Percentiles rank a stretch among this genome's conserved stretches.
phyloP scores from a whole-genome alignment of 2,797 vertebrate genomes.

The Bufotes viridis region DNA sequence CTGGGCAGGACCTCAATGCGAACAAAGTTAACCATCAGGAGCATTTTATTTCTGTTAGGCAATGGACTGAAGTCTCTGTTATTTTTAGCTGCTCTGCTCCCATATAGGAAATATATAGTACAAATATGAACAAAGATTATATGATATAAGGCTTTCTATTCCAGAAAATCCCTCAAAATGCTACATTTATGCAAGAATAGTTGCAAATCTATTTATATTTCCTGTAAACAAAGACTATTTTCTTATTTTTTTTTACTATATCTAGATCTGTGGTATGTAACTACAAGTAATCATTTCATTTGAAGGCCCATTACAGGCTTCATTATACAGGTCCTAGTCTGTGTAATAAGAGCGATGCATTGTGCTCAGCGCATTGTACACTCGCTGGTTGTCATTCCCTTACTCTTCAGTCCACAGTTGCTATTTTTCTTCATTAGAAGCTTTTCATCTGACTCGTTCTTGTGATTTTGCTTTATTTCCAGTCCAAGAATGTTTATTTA shows the following conservation, averaged over 20 bases:
- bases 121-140: too few species aligned
- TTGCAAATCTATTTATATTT: neutral
- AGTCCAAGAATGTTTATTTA: neutral
- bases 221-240: neutral
- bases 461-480: neutral
- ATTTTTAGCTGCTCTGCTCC: too few species aligned
- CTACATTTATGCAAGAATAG: neutral
- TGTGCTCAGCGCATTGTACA: neutral
- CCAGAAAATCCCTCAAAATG: neutral
- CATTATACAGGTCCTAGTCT: neutral
- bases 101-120: too few species aligned
- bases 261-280: neutral
- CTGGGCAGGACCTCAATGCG: too few species aligned
- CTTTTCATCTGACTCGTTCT: neutral
- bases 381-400: neutral
- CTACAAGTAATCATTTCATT: neutral
- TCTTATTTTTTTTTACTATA: neutral
- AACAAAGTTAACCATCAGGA: too few species aligned
- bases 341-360: neutral
- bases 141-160: too few species aligned
- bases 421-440: constrained; percentile 1
- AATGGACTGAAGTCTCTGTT: too few species aligned
- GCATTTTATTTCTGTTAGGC: too few species aligned
- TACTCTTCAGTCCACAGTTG: neutral
- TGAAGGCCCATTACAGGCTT: neutral